Percentiles rank a stretch among this genome's conserved stretches.
phyloP scores from a whole-genome alignment of 1,140 invertebrate genomes.

The Gonatopus flavifemur region DNA sequence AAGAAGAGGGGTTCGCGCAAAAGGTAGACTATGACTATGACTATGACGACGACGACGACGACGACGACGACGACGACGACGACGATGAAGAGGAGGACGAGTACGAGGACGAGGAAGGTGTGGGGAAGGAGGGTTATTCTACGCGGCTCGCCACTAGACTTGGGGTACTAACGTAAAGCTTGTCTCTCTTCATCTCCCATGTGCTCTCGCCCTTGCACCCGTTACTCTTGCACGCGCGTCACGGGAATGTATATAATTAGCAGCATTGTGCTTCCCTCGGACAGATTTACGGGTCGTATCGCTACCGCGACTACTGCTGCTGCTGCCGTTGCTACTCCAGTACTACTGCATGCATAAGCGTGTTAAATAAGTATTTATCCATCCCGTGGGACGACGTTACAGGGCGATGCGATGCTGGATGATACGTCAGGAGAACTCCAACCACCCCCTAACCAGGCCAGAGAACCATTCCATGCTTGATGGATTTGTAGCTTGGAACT shows the following conservation, averaged over 20 bases:
- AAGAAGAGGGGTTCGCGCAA: slow-evolving; percentile 5
- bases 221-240: slow-evolving; percentile 37
- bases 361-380: slow-evolving; percentile 61
- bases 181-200: background rate
- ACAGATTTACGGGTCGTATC: slow-evolving; percentile 58
- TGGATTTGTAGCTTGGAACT: slow-evolving; percentile 46
- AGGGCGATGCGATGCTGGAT: slow-evolving; percentile 44
- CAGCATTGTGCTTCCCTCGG: slow-evolving; percentile 55
- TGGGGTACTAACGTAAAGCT: slow-evolving; percentile 31
- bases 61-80: background rate
- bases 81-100: slow-evolving; percentile 4
- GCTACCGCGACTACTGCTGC: slow-evolving; percentile 55
- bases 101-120: slow-evolving; percentile 10
- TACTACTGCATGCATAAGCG: slow-evolving; percentile 59
- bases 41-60: background rate
- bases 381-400: slow-evolving; percentile 53
- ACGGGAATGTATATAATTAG: slow-evolving; percentile 60
- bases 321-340: too few relatives aligned
- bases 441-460: too few relatives aligned
- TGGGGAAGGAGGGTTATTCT: slow-evolving; percentile 30
- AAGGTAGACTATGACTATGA: too few relatives aligned
- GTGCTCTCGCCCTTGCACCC: slow-evolving; percentile 11
- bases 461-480: too few relatives aligned
- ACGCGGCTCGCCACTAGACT: slow-evolving; percentile 20
- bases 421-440: too few relatives aligned